Evolutionary conservation across 2,888 invertebrate species (phyloP), one percentile per base, ranked within the genome.

Genomic region (Himalopsyche japonica): DNA sequence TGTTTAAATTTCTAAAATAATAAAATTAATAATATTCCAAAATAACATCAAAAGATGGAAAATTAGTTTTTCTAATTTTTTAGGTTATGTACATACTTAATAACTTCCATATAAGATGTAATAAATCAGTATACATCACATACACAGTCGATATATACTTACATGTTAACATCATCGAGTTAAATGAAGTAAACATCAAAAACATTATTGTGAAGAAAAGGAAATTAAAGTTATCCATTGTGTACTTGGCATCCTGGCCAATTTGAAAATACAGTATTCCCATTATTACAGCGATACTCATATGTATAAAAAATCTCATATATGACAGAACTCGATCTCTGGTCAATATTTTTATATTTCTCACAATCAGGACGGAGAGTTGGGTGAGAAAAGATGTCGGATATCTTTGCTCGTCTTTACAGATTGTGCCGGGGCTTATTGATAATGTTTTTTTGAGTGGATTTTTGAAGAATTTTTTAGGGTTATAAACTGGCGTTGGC

Each of bases 131-230:
- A 37, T 8, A 8, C 10, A 0, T 6, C 8, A 8, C 10, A 37
- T 10, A 8, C 1, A 6, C 37, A 49, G 49, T 57, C 20, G 79
- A 84, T 77, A 20, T 34, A 82, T 85, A 95, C 97, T 96, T 93
- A 98, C 98, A 98, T 87, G 96, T 96, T 37, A 98, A 94, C 77
- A 97, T 94, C 83, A 97, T 96, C 18, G 97, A 95, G 91, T 97
- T 98, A 90, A 98, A 97, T 0, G 98, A 96, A 7, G 97, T 98
- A 90, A 97, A 97, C 96, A 98, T 98, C 81, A 98, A 93, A 90
- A 98, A 99, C 94, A 99, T 96, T 81, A 98, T 94, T 86, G 96
- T 95, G 91, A 98, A 98, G 92, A 97, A 98, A 43, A 98, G 93
- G 89, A 96, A 96, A 89, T 97, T 97, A 89, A 96, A 96, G 90